These are phyloP conservation scores for Chelonoidis abingdonii DNA, from an alignment of 2,113 vertebrate genomes.

Conservation along the genomic window DNA sequence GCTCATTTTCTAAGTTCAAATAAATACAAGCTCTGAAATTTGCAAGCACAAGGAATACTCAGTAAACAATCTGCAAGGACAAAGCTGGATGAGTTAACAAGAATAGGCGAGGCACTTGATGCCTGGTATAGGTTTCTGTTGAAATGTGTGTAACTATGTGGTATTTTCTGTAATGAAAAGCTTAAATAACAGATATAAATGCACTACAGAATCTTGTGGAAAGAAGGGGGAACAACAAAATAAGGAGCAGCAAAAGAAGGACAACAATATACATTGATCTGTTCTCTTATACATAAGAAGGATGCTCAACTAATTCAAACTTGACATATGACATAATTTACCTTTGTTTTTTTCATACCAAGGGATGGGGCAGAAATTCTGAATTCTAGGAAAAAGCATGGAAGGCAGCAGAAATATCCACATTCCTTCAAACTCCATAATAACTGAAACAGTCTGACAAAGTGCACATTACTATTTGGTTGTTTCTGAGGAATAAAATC, in stretches of 20 bases:
- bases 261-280: neutral
- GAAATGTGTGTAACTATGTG: neutral
- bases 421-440: neutral
- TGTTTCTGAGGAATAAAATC: conserved; percentile 7
- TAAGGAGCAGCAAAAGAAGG: neutral
- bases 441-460: neutral
- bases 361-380: neutral
- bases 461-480: neutral
- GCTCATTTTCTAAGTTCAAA: neutral
- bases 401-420: neutral
- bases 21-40: neutral
- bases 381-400: neutral
- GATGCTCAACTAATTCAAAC: neutral
- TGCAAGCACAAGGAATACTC: neutral
- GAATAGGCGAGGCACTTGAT: neutral
- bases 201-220: neutral
- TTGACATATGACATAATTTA: neutral
- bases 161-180: neutral
- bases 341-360: neutral
- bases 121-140: neutral
- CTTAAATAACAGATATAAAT: neutral
- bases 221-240: neutral
- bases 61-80: neutral
- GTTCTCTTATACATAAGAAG: neutral
- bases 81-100: neutral